Percentiles rank a stretch among this genome's conserved stretches.
Conservation (phyloP, 2,797 vertebrate species). For the Lepus oiostolus region DNA sequence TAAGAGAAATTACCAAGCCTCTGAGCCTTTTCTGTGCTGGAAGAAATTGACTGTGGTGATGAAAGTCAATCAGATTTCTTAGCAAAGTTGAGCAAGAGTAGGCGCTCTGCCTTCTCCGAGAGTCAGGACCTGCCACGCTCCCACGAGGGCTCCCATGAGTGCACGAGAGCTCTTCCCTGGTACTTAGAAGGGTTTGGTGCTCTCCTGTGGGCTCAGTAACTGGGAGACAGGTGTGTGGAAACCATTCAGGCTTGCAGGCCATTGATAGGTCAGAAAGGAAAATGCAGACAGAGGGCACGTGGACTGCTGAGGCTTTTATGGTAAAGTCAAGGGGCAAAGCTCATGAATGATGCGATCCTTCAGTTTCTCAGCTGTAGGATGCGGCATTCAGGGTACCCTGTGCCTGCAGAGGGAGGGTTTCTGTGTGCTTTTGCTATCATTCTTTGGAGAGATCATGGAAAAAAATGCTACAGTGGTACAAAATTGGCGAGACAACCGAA, state of each 20-base stretch:
- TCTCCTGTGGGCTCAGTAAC: background rate
- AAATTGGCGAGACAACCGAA: background rate
- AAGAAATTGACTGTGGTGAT: slow-evolving; percentile 11
- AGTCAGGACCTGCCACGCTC: slow-evolving; percentile 32
- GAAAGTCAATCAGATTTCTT: slow-evolving; percentile 56
- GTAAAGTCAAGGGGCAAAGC: background rate
- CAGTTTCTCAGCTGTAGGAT: background rate
- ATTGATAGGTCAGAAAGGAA: no score
- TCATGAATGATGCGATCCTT: background rate
- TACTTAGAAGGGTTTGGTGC: background rate
- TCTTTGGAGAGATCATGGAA: background rate
- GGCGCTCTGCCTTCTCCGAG: background rate
- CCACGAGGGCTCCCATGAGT: background rate
- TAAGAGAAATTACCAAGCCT: slow-evolving; percentile 54
- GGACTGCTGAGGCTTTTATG: background rate
- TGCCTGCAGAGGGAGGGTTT: background rate
- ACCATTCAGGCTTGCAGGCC: background rate
- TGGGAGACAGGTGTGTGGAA: background rate
- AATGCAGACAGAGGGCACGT: background rate
- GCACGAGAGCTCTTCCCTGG: background rate
- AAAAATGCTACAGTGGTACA: background rate
- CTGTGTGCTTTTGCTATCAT: background rate
- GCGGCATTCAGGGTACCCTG: background rate
- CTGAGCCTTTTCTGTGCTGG: slow-evolving; percentile 16
- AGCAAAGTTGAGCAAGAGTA: slow-evolving; percentile 4